Evolutionary conservation across 2,113 vertebrate genomes (phyloP).

Genomic region (Sinocyclocheilus anophthalmus): DNA sequence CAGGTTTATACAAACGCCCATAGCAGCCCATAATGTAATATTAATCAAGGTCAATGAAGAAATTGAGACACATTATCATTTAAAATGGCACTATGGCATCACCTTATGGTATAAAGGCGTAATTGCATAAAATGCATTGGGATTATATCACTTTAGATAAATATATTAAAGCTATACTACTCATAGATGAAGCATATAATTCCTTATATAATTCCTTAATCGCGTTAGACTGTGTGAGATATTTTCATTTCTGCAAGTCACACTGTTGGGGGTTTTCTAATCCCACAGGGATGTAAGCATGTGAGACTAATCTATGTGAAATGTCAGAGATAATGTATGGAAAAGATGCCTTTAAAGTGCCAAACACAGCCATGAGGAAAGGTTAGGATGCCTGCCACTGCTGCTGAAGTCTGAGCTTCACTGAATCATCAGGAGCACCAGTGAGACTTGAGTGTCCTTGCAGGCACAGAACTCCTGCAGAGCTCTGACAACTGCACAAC

Average conservation of each 20-base stretch:
- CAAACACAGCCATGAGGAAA: neutral
- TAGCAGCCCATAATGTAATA: neutral
- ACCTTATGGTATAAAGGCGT: neutral
- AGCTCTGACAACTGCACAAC: neutral
- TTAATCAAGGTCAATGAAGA: neutral
- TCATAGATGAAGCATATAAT: neutral
- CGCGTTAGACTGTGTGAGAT: neutral
- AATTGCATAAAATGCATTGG: neutral
- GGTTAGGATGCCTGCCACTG: neutral
- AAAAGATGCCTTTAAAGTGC: neutral
- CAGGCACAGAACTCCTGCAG: neutral
- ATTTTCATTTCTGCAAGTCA: neutral
- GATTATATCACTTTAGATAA: neutral
- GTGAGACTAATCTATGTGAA: neutral
- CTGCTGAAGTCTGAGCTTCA: neutral
- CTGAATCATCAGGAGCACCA: neutral
- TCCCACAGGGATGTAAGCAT: neutral
- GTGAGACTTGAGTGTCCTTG: neutral
- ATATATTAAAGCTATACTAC: neutral
- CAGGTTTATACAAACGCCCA: neutral
- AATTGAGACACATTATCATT: neutral
- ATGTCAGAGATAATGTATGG: slow-evolving; percentile 17
- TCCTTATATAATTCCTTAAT: neutral
- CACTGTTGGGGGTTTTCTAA: neutral
- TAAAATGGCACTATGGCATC: neutral